These are phyloP conservation scores for Styela clava DNA, from an alignment of 23 tunicate genomes.

Conservation along the genomic window DNA sequence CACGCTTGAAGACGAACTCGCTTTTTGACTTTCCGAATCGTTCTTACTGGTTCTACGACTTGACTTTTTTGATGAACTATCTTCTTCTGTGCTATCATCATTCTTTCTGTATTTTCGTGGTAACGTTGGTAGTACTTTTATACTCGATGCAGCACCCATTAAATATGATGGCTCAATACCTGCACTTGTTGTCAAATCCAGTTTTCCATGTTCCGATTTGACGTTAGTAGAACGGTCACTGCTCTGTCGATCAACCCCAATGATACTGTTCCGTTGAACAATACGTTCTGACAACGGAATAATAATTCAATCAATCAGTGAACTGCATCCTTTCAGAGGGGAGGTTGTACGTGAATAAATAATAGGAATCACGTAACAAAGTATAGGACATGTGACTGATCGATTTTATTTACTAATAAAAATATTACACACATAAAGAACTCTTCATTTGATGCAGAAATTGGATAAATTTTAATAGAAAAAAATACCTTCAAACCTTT, in stretches of 20 bases:
- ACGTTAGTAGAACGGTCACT: background rate
- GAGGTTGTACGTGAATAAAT: background rate
- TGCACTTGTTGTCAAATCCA: background rate
- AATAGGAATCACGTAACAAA: too few species aligned
- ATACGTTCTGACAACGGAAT: background rate
- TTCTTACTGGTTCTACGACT: background rate
- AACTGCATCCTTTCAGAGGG: background rate
- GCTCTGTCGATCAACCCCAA: background rate
- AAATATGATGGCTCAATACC: conserved; percentile 6
- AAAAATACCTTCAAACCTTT: too few species aligned
- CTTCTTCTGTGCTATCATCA: background rate
- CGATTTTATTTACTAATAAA: too few species aligned
- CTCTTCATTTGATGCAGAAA: too few species aligned
- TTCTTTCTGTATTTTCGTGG: background rate
- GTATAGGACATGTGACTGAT: too few species aligned
- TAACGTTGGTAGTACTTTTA: conserved; percentile 9
- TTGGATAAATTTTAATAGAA: too few species aligned
- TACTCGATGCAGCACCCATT: conserved; percentile 13
- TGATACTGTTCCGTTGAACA: background rate
- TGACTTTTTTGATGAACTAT: background rate
- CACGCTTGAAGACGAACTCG: background rate
- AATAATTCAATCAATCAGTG: background rate
- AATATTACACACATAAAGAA: too few species aligned
- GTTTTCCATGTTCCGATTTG: background rate
- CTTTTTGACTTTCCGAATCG: background rate